Percentiles rank a stretch among this genome's conserved stretches.
Conservation (phyloP, 2,113 vertebrate species). For the Caranx melampygus region DNA sequence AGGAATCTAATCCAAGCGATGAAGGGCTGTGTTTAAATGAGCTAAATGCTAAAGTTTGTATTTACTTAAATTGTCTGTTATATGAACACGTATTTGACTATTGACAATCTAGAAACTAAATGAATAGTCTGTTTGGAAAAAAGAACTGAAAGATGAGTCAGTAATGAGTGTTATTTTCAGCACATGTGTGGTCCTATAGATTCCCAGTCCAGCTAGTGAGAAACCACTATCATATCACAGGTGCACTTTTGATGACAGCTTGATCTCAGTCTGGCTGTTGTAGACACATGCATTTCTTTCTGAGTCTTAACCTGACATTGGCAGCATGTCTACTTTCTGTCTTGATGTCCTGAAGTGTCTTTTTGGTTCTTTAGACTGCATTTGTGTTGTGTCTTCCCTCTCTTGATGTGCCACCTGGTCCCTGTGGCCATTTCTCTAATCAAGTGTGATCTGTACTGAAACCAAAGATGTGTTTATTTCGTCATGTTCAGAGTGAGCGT, state of each 20-base stretch:
- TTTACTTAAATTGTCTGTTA: not conserved
- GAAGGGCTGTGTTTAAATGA: not conserved
- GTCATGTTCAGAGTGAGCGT: not conserved
- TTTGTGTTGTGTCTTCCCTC: not conserved
- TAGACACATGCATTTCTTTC: constrained; percentile 9
- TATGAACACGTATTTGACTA: too few species aligned
- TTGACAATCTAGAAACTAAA: not conserved
- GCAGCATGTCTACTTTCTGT: not conserved
- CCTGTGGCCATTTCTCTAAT: constrained; percentile 2
- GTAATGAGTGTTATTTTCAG: not conserved
- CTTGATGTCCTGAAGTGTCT: not conserved
- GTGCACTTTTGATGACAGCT: not conserved
- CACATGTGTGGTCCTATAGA: too few species aligned
- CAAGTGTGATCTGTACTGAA: constrained; percentile 10
- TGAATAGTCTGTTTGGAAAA: not conserved
- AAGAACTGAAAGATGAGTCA: not conserved
- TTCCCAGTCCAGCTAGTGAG: not conserved
- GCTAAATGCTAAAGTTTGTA: not conserved
- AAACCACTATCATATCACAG: not conserved
- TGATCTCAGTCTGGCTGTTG: not conserved
- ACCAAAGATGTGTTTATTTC: not conserved
- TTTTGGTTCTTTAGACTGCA: not conserved
- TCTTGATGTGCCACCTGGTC: not conserved
- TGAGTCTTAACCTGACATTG: constrained; percentile 12
- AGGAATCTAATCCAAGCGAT: not conserved